A percentile compares a stretch with the other conserved stretches of the same genome.
These are phyloP conservation scores for Sinocyclocheilus grahami DNA, from an alignment of 2,113 vertebrate species.

Conservation along the genomic window DNA sequence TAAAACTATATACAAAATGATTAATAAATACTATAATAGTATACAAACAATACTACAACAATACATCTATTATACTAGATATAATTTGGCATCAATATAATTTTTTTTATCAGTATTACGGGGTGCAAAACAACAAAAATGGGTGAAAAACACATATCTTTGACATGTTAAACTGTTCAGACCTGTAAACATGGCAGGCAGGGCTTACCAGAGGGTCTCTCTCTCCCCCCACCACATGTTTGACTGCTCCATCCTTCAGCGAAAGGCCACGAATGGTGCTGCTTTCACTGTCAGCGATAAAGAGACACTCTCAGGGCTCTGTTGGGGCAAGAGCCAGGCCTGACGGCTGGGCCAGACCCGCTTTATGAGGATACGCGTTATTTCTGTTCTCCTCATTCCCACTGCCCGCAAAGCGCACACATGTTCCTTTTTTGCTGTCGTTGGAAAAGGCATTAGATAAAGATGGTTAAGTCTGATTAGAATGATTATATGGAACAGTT, in stretches of 20 bases:
- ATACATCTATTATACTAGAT: neutral
- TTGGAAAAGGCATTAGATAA: conserved; percentile 56
- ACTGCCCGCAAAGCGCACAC: conserved; percentile 91
- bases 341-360: conserved; percentile 91
- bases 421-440: conserved; percentile 80
- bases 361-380: conserved; percentile 93
- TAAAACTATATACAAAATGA: neutral
- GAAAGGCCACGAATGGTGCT: conserved; percentile 87
- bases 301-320: conserved; percentile 88
- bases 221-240: conserved; percentile 91
- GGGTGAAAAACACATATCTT: neutral
- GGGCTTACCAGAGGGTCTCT: conserved; percentile 88
- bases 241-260: conserved; percentile 89
- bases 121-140: neutral
- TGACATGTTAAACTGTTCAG: neutral
- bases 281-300: conserved; percentile 93
- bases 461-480: neutral
- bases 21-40: neutral
- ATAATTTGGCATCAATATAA: neutral
- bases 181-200: conserved; percentile 21
- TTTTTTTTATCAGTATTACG: neutral
- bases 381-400: conserved; percentile 96
- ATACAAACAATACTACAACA: too few relatives aligned
- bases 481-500: neutral
- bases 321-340: conserved; percentile 80